Evolutionary conservation across 2,113 vertebrate species (phyloP), one percentile per base, ranked within the genome.

Genomic region (Natator depressus): DNA sequence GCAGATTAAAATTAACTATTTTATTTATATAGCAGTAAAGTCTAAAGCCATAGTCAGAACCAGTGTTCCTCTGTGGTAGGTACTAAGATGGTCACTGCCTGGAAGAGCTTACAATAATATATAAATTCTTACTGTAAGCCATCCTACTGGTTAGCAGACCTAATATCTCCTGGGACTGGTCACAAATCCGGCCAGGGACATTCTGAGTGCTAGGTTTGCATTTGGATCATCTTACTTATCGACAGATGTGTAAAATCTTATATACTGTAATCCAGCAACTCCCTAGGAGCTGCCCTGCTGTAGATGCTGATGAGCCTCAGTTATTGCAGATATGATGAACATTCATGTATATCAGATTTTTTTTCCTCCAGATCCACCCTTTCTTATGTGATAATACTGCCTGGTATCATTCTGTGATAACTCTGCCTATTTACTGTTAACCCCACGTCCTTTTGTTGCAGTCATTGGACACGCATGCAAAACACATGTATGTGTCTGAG

Each of bases 231-330:
- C 95, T 96, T 95, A 85, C 92, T 84, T 96, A 96, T 92, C 96
- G 96, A 97, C 97, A 97, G 95, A 97, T 90, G 95, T 93, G 89
- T 97, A 96, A 96, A 97, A 95, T 96, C 96, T 96, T 97, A 96
- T 94, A 95, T 93, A 94, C 93, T 95, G 81, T 91, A 85, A 92
- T 97, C 97, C 95, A 96, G 96, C 94, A 96, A 84, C 89, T 97
- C 96, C 93, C 97, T 27, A 91, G 95, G 92, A 96, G 84, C 82
- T 62, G 78, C 93, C 89, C 89, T 95, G 93, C 95, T 95, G 92
- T 96, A 97, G 96, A 97, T 96, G 96, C 95, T 93, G n/a, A n/a
- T 89, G 69, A 96, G 95, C 84, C 90, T 92, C 92, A 96, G 92
- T 89, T 94, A 93, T 95, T 94, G 95, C 97, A 97, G 96, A 95